A percentile compares a stretch with the other conserved stretches of the same genome.
Conservation (phyloP, 2,113 vertebrate genomes). For the Struthio camelus region DNA sequence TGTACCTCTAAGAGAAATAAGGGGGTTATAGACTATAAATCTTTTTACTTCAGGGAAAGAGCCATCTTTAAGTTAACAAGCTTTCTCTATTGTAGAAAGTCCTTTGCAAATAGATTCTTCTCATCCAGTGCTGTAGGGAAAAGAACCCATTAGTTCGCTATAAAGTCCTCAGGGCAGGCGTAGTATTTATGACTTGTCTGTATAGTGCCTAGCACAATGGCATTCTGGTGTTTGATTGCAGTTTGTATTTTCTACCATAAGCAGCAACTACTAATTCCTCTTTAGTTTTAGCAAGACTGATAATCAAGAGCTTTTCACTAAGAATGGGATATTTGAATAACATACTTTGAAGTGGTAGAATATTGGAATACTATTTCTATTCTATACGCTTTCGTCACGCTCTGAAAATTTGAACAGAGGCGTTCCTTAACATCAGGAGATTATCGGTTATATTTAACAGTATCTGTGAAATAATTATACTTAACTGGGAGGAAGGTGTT, state of each 20-base stretch:
- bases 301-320: not conserved
- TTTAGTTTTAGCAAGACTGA: not conserved
- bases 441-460: not conserved
- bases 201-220: not conserved
- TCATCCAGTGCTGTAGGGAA: not conserved
- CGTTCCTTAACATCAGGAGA: not conserved
- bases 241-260: not conserved
- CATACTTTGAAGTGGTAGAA: not conserved
- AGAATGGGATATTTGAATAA: not conserved
- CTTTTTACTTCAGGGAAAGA: not conserved
- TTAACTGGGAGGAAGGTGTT: not conserved
- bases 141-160: not conserved
- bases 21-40: not conserved
- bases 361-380: not conserved
- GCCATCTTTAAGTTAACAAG: not conserved
- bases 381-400: not conserved
- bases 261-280: not conserved
- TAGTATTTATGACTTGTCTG: not conserved
- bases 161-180: not conserved
- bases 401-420: not conserved
- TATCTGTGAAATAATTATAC: not conserved
- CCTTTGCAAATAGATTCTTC: not conserved
- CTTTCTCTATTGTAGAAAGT: not conserved
- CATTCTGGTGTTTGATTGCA: not conserved
- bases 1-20: not conserved